Evolutionary conservation across 2,113 vertebrate species (phyloP), one percentile per base, ranked within the genome.

Genomic region (Chamaea fasciata): DNA sequence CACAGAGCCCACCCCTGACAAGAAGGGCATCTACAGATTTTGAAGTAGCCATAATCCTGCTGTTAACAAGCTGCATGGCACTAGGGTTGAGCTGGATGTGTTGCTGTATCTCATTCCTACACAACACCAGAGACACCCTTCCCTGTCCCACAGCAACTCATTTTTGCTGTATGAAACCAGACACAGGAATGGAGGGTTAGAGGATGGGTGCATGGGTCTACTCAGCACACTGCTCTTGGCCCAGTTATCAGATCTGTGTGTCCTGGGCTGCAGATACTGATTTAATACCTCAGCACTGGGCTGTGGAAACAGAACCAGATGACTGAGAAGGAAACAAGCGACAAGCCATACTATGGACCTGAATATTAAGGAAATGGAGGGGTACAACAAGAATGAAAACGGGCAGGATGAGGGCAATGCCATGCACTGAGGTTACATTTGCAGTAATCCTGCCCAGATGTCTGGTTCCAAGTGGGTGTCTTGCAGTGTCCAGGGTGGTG

Each of bases 361-460:
- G 60, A 52, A 6, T 55, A 30, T 47, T 50, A 59, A 30, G 11
- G 55, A 79, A 92, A 90, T 10, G 28, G 18, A 93, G 27, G 39
- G 37, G 9, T 49, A 77, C 42, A 65, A 63, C 12, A 78, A 18
- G 15, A 89, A 93, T 3, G 35, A 87, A 68, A 78, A 64, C 3
- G 17, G 7, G 91, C 85, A 97, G 90, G 76, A 78, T 26, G 50
- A 70, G 62, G 41, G 17, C 33, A 59, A 64, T 1, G 27, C 35
- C 9, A 4, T 19, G 44, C 8, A 1, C 39, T 42, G 95, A 92
- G 94, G 94, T 98, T 98, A 99, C 99, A 98, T 98, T 98, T 99
- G 98, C 98, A 98, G 96, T 98, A 98, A 95, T 99, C 98, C 96
- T 98, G 99, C 97, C 98, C 97, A 91, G 98, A 96, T 1, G 98